Conservation (phyloP, 2,797 vertebrate species). For the Centropyge bicolor region DNA sequence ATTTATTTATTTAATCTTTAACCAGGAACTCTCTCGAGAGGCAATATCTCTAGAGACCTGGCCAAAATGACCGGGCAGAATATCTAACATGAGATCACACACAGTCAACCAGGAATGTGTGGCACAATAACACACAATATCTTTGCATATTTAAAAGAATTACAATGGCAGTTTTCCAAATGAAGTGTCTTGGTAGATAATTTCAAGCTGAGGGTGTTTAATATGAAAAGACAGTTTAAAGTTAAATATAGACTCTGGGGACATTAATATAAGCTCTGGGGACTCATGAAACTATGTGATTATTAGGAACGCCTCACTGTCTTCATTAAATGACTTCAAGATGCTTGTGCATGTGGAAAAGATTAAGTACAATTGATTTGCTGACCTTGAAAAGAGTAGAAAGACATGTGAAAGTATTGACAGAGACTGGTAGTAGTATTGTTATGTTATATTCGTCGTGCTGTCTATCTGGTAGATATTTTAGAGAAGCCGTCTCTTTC, state of each 20-base stretch:
- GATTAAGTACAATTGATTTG: background rate
- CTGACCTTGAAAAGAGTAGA: background rate
- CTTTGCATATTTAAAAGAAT: background rate
- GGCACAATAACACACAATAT: background rate
- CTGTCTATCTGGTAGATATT: constrained; percentile 5
- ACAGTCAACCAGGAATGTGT: background rate
- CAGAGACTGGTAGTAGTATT: background rate
- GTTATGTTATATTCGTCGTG: background rate
- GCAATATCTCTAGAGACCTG: background rate
- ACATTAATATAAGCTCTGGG: background rate
- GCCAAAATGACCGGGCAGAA: background rate
- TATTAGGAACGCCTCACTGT: constrained; percentile 9
- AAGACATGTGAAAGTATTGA: background rate
- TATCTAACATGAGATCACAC: background rate
- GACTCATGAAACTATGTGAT: constrained; percentile 1
- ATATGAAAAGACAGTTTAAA: background rate
- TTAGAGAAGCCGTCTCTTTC: constrained; percentile 1
- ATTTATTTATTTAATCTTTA: constrained; percentile 22
- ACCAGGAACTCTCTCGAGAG: background rate
- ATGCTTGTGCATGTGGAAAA: background rate
- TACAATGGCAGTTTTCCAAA: background rate
- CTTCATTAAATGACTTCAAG: constrained; percentile 7
- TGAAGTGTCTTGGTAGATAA: background rate
- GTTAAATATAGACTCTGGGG: constrained; percentile 2
- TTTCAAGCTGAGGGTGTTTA: constrained; percentile 5